phyloP scores from a whole-genome alignment of 2,888 invertebrate species.

The Germaria angustata region DNA sequence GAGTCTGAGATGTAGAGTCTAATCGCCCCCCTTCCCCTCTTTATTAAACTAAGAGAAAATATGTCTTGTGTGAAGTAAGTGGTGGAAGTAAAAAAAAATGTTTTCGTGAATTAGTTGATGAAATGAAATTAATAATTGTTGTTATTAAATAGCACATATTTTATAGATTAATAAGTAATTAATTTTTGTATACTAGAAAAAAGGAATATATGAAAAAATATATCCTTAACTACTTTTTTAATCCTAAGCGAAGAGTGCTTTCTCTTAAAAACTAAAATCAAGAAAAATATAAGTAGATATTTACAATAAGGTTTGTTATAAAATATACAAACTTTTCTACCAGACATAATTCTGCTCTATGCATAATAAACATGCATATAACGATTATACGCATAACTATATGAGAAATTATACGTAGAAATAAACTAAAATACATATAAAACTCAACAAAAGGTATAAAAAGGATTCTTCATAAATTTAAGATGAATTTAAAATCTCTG shows the following conservation, averaged over 20 bases:
- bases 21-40: conserved; percentile 41
- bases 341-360: conserved; percentile 42
- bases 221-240: conserved; percentile 55
- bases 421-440: conserved; percentile 18
- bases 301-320: conserved; percentile 26
- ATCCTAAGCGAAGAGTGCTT: conserved; percentile 51
- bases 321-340: conserved; percentile 52
- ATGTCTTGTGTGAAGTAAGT: conserved; percentile 25
- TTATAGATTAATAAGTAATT: conserved; percentile 53
- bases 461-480: conserved; percentile 26
- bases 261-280: conserved; percentile 34
- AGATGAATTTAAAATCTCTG: conserved; percentile 40
- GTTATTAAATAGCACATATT: conserved; percentile 66
- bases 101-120: conserved; percentile 47
- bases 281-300: conserved; percentile 4
- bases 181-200: conserved; percentile 62
- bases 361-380: conserved; percentile 15
- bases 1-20: conserved; percentile 68
- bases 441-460: not conserved
- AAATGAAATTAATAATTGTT: conserved; percentile 55
- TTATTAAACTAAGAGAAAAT: conserved; percentile 10
- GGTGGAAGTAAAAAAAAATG: not conserved
- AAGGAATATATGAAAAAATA: conserved; percentile 38
- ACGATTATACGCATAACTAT: conserved; percentile 8
- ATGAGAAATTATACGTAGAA: conserved; percentile 30